Conservation (phyloP, 2,113 vertebrate species). For the Helogale parvula region DNA sequence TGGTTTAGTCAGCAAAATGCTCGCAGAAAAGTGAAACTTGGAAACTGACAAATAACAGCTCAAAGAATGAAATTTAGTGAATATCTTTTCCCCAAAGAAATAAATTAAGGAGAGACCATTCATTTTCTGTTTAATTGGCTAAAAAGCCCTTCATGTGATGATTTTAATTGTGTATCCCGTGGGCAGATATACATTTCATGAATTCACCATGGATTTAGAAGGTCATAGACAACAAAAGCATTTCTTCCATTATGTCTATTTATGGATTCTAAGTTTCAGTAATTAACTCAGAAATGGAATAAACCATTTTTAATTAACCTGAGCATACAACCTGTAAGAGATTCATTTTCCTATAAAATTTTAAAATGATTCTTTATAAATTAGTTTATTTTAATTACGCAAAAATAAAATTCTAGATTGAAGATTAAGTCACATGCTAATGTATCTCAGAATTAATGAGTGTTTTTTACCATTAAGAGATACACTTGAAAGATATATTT, state of each 20-base stretch:
- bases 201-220: conserved; percentile 21
- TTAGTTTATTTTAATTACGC: conserved; percentile 44
- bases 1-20: conserved; percentile 49
- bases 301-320: conserved; percentile 59
- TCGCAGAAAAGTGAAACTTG: conserved; percentile 16
- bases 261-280: conserved; percentile 11
- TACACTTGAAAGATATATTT: background rate
- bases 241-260: conserved; percentile 29
- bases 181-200: background rate
- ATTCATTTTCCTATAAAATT: conserved; percentile 48
- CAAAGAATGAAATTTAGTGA: background rate
- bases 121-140: conserved; percentile 4
- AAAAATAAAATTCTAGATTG: background rate
- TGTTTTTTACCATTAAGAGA: conserved; percentile 3
- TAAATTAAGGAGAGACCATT: background rate
- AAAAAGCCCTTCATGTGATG: background rate
- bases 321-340: background rate
- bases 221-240: conserved; percentile 40
- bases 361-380: conserved; percentile 4
- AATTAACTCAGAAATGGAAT: conserved; percentile 44
- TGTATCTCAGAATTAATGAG: background rate
- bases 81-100: background rate
- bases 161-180: background rate
- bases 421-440: background rate
- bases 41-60: background rate